These are phyloP conservation scores for Equus przewalskii DNA, from an alignment of 2,113 vertebrate species.

Conservation along the genomic window DNA sequence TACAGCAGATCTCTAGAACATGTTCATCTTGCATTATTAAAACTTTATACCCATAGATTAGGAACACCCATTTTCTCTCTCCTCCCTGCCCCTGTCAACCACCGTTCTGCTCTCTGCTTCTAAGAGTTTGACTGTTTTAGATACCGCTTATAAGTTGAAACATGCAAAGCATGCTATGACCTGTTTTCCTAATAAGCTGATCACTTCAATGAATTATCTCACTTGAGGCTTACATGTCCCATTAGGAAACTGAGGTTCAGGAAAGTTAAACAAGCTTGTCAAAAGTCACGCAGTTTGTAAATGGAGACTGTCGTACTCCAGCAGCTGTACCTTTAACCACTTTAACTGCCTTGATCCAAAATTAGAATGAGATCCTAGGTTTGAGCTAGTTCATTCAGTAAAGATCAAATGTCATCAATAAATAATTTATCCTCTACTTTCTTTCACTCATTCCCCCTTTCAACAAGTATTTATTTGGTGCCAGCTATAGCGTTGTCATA, in stretches of 20 bases:
- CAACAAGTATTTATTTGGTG: background rate
- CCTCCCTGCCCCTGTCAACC: background rate
- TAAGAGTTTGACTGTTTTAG: background rate
- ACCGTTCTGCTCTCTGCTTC: background rate
- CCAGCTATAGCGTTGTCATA: background rate
- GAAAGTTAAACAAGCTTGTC: background rate
- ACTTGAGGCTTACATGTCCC: background rate
- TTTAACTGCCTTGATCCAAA: background rate
- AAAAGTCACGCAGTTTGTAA: background rate
- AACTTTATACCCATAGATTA: background rate
- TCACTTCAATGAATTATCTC: background rate
- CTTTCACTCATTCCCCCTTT: background rate
- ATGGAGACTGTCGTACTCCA: background rate
- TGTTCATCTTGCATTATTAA: background rate
- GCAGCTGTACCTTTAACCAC: background rate
- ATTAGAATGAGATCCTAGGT: background rate
- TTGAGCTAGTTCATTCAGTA: background rate
- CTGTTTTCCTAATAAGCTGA: background rate
- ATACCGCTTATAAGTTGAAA: background rate
- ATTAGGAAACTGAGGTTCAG: background rate
- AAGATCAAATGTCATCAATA: background rate
- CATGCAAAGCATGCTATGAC: background rate
- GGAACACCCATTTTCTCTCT: background rate
- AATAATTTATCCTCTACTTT: background rate
- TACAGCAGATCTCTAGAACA: background rate